Conservation (phyloP, 2,888 invertebrate genomes). For the Deilephila elpenor region DNA sequence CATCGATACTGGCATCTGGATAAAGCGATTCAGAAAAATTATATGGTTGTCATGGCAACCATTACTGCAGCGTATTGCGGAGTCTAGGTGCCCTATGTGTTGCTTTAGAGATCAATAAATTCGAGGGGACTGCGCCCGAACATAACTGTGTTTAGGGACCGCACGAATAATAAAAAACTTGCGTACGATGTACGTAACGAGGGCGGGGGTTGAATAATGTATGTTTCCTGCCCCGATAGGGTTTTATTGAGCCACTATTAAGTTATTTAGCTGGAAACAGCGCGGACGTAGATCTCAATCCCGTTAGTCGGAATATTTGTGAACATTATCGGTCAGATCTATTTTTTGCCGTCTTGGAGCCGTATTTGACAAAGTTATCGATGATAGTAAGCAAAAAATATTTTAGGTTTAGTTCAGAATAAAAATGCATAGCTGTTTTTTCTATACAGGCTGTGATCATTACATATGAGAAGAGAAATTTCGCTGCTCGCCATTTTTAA, state of each 20-base stretch:
- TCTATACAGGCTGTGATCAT: neutral
- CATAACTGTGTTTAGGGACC: slow-evolving; percentile 48
- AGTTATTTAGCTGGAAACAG: neutral
- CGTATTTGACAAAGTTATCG: neutral
- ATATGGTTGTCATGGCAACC: slow-evolving; percentile 39
- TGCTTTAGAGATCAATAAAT: slow-evolving; percentile 65
- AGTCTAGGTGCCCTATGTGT: slow-evolving; percentile 66
- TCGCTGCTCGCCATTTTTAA: neutral
- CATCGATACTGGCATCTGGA: neutral
- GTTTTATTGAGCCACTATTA: slow-evolving; percentile 25
- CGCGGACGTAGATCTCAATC: no score
- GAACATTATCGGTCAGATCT: neutral
- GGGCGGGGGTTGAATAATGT: slow-evolving; percentile 41
- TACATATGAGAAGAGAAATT: neutral
- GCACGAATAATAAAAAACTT: slow-evolving; percentile 49
- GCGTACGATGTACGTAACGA: slow-evolving; percentile 37
- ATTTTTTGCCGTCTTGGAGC: no score
- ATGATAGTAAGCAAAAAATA: neutral
- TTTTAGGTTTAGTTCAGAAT: neutral
- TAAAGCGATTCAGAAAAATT: neutral
- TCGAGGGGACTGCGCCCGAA: slow-evolving; percentile 55
- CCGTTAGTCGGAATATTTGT: neutral
- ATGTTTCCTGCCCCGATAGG: slow-evolving; percentile 35
- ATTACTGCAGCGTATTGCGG: slow-evolving; percentile 43
- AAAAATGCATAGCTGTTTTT: neutral